These are phyloP conservation scores for Anolis sagrei DNA, from an alignment of 2,113 vertebrate species.

Conservation along the genomic window DNA sequence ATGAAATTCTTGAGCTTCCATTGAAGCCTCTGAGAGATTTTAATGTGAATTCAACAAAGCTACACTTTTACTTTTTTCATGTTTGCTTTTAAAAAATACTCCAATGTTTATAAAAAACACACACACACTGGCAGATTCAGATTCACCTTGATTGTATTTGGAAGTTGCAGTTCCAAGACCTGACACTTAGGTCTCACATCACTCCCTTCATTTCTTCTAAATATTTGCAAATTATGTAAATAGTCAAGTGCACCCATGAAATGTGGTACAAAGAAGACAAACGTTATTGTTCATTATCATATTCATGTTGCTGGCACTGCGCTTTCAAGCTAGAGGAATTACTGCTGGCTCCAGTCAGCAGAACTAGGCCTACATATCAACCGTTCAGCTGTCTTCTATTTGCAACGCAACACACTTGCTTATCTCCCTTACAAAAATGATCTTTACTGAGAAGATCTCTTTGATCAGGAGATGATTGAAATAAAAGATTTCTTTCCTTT, in stretches of 20 bases:
- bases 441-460: slow-evolving; percentile 66
- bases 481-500: slow-evolving; percentile 52
- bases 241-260: slow-evolving; percentile 44
- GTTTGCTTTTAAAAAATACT: background rate
- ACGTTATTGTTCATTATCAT: slow-evolving; percentile 52
- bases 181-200: slow-evolving; percentile 24
- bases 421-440: slow-evolving; percentile 65
- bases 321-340: slow-evolving; percentile 68
- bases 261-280: slow-evolving; percentile 42
- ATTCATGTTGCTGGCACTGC: slow-evolving; percentile 43
- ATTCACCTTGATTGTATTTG: slow-evolving; percentile 1
- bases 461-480: slow-evolving; percentile 71
- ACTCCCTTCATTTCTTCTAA: slow-evolving; percentile 31
- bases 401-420: slow-evolving; percentile 48
- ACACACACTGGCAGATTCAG: background rate
- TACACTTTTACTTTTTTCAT: background rate
- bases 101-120: background rate
- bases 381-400: slow-evolving; percentile 56
- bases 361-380: slow-evolving; percentile 60
- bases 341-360: slow-evolving; percentile 59
- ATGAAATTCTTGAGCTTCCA: background rate
- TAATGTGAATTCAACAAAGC: background rate
- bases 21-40: slow-evolving; percentile 2
- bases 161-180: slow-evolving; percentile 33
- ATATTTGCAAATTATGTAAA: slow-evolving; percentile 50